Base-by-base conservation (phyloP, 2,113 vertebrate species). In the Xiphophorus maculatus region DNA sequence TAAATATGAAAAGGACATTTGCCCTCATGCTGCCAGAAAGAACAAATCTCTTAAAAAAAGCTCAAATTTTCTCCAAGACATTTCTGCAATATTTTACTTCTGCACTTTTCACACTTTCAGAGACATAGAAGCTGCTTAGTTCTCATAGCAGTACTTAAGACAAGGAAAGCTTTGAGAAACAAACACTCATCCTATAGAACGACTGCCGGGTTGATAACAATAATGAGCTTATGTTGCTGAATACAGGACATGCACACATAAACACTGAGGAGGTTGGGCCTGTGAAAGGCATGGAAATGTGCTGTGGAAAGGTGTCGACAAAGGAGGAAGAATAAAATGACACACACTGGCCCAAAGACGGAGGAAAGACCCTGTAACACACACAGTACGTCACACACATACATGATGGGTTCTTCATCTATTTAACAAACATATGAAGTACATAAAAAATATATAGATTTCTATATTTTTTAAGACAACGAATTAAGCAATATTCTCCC, bases 341-440 rank as follows among this genome's bases (percentile, higher is more conserved):
- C 90, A 92, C 87, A 87, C 88, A 87, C 92, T 93, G 89, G 83
- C 82, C 91, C 88, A 91, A 81, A 85, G 89, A 89, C 66, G 19
- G 68, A 89, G 80, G 76, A 77, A 83, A 82, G 73, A 80, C 71
- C 62, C 66, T 63, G 62, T 28, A 25, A 71, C 73, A 66, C 61
- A 73, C 40, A 71, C 51, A 28, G n/a, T 63, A 71, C 33, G 17
- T 60, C 69, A 73, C 72, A 65, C 66, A 74, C 62, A 66, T 37
- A 37, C 35, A 37, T 37, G 35, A 12, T 0, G 10, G 10, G 33
- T 35, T 35, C 35, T 37, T 37, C 35, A 37, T 37, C 35, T 11
- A 37, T 12, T 2, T 11, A 37, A 37, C 10, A 11, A 37, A 37
- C 10, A 7, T 33, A 10, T 37, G 10, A 37, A 37, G 35, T 37